phyloP scores from a whole-genome alignment of 2,797 vertebrate species.

The Brachymystax lenok region DNA sequence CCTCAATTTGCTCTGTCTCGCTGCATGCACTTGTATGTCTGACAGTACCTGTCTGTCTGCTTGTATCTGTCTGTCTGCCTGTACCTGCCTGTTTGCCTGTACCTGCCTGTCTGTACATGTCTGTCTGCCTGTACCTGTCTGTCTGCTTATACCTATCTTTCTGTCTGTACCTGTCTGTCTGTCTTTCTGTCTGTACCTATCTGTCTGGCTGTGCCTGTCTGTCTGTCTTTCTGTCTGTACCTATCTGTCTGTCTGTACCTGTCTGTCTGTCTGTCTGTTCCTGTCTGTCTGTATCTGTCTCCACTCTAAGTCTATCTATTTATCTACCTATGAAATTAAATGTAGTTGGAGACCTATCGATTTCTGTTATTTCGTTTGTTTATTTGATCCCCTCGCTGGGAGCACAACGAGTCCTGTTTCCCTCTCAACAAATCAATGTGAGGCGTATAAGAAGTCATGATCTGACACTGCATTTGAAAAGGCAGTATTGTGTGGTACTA shows the following conservation, averaged over 20 bases:
- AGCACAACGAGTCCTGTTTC: conserved; percentile 57
- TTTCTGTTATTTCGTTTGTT: conserved; percentile 36
- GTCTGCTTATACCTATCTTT: too few species aligned
- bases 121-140: too few species aligned
- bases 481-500: conserved; percentile 55
- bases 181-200: background rate
- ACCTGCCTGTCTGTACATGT: too few species aligned
- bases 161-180: too few species aligned
- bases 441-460: conserved; percentile 69
- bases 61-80: too few species aligned
- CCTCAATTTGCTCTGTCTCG: too few species aligned
- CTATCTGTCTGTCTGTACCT: background rate
- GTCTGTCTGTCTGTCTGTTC: background rate
- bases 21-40: too few species aligned
- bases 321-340: background rate
- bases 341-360: conserved; percentile 33
- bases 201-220: background rate
- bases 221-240: background rate
- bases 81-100: too few species aligned
- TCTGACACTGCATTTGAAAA: conserved; percentile 63
- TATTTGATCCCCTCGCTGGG: conserved; percentile 52
- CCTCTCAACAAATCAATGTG: conserved; percentile 69
- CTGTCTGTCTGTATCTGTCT: background rate
- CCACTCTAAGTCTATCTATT: background rate
- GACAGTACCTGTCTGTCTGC: too few species aligned